A percentile compares a stretch with the other conserved stretches of the same genome.
Evolutionary conservation across 23 tunicate species (phyloP).

Genomic region (Diplosoma virens): DNA sequence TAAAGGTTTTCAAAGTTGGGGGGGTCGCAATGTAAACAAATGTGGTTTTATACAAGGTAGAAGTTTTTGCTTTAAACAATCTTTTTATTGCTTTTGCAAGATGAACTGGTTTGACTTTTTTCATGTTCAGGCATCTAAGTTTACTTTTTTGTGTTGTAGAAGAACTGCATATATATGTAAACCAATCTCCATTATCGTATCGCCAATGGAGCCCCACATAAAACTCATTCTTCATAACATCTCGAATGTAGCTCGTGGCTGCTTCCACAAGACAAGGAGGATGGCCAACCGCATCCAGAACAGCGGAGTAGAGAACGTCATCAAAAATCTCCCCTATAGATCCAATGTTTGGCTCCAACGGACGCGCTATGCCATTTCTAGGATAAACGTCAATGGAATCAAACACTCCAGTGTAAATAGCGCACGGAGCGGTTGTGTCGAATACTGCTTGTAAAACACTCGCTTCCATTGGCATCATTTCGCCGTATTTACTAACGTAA

Average conservation of each 20-base stretch:
- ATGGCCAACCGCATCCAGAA: slow-evolving; percentile 8
- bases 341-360: too few species aligned
- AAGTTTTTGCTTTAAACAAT: too few species aligned
- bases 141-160: too few species aligned
- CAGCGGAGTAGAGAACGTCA: slow-evolving; percentile 26
- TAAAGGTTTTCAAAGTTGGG: too few species aligned
- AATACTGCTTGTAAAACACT: neutral
- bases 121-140: too few species aligned
- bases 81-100: too few species aligned
- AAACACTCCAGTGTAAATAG: slow-evolving; percentile 8
- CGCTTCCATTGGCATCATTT: neutral
- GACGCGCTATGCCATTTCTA: neutral
- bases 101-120: too few species aligned
- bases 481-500: neutral
- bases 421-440: slow-evolving; percentile 9
- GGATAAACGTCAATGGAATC: neutral
- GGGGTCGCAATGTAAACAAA: too few species aligned
- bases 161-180: neutral
- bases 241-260: neutral
- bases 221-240: neutral
- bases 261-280: slow-evolving; percentile 19
- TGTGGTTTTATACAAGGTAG: too few species aligned
- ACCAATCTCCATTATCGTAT: slow-evolving; percentile 28
- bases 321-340: neutral
- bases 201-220: slow-evolving; percentile 40